Evolutionary conservation across 1,140 invertebrate genomes (phyloP).

Genomic region (Drosophila triauraria): DNA sequence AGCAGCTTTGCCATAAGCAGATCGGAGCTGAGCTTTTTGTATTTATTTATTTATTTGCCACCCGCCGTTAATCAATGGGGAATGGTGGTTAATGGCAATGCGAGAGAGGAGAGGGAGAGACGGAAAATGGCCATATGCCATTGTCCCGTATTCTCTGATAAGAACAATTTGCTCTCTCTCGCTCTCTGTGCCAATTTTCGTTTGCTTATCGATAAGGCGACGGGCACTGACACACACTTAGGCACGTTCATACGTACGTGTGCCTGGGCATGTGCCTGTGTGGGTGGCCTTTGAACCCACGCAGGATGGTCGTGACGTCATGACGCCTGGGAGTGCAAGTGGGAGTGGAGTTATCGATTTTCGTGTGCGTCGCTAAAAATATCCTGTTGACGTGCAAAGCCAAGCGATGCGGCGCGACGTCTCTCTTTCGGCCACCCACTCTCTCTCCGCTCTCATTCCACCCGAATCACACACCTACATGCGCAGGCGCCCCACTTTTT

Average conservation of each 20-base stretch:
- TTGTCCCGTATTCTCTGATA: constrained; percentile 20
- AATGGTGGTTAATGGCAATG: not conserved
- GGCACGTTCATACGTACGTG: not conserved
- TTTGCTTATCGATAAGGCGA: constrained; percentile 23
- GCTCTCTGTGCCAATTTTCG: constrained; percentile 26
- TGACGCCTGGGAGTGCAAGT: constrained; percentile 1
- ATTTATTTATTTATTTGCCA: constrained; percentile 11
- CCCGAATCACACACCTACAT: constrained; percentile 5
- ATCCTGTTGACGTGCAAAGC: constrained; percentile 38
- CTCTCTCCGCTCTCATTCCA: not conserved
- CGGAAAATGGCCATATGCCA: constrained; percentile 25
- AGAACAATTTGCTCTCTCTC: constrained; percentile 17
- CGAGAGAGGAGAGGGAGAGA: not conserved
- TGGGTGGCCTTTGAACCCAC: constrained; percentile 18
- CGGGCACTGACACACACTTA: constrained; percentile 1
- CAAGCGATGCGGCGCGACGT: constrained; percentile 1
- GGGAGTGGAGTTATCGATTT: constrained; percentile 36
- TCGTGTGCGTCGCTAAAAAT: constrained; percentile 32
- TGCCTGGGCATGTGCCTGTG: not conserved
- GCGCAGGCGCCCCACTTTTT: constrained; percentile 44
- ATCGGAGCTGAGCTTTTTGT: constrained; percentile 14
- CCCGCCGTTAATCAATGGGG: constrained; percentile 10
- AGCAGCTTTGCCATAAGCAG: constrained; percentile 19
- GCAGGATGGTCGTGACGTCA: constrained; percentile 38
- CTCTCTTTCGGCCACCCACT: constrained; percentile 4